A percentile compares a stretch with the other conserved stretches of the same genome.
Conservation (phyloP, 2,113 vertebrate species). For the Thomomys bottae region DNA sequence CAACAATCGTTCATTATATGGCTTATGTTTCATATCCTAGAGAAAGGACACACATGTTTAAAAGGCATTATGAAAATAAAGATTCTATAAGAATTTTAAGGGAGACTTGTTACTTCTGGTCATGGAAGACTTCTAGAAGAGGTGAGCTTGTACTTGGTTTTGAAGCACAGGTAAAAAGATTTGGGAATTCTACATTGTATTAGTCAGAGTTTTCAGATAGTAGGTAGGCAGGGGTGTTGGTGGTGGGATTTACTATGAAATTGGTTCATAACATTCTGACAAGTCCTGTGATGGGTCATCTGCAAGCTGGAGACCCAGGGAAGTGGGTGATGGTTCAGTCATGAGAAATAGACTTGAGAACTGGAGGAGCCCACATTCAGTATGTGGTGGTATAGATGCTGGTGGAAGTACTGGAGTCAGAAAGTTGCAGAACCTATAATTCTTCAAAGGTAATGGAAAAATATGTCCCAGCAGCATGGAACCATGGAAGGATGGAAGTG, state of each 20-base stretch:
- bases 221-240: background rate
- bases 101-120: background rate
- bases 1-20: no score
- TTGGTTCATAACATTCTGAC: background rate
- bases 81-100: background rate
- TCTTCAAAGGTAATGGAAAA: background rate
- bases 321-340: background rate
- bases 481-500: no score
- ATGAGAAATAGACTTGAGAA: background rate
- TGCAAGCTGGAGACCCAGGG: background rate
- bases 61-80: background rate
- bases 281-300: background rate
- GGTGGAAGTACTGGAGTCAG: background rate
- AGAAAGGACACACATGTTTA: background rate
- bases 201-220: background rate
- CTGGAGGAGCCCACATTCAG: background rate
- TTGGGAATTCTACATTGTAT: background rate
- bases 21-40: no score
- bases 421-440: background rate
- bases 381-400: background rate
- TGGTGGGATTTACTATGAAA: background rate
- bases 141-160: background rate
- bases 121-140: background rate
- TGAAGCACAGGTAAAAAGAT: background rate
- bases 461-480: background rate